Evolutionary conservation across 2,888 invertebrate species (phyloP).

Genomic region (Heliconius sara): DNA sequence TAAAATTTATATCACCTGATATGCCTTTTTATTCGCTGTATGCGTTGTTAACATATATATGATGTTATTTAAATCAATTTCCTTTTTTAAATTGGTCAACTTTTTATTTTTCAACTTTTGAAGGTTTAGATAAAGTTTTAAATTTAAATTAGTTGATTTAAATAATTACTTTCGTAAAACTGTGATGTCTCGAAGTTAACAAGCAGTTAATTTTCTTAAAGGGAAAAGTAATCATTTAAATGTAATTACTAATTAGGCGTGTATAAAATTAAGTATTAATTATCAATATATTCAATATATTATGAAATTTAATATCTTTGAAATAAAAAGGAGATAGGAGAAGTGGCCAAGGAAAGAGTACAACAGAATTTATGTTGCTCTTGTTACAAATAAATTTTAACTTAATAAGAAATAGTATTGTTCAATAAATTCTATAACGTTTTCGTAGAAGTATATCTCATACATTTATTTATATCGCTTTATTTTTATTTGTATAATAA

Average conservation of each 20-base stretch:
- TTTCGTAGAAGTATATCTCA: too few species aligned
- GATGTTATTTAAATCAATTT: slow-evolving; percentile 38
- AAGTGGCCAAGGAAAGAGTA: too few species aligned
- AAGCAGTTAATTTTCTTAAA: not conserved
- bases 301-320: too few species aligned
- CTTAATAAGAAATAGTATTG: not conserved
- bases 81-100: slow-evolving; percentile 38
- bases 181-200: not conserved
- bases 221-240: not conserved
- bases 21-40: slow-evolving; percentile 1
- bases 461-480: not conserved
- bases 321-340: too few species aligned
- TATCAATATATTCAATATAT: not conserved
- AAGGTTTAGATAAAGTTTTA: slow-evolving; percentile 23
- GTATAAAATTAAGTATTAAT: not conserved
- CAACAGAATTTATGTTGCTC: too few species aligned
- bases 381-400: not conserved
- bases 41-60: slow-evolving; percentile 25
- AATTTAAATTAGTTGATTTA: slow-evolving; percentile 14
- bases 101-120: slow-evolving; percentile 23
- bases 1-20: slow-evolving; percentile 27
- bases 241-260: not conserved
- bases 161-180: slow-evolving; percentile 4
- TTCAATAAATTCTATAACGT: not conserved
- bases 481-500: not conserved